These are phyloP conservation scores for Characodon lateralis DNA, from an alignment of 2,797 vertebrate species.

Conservation along the genomic window DNA sequence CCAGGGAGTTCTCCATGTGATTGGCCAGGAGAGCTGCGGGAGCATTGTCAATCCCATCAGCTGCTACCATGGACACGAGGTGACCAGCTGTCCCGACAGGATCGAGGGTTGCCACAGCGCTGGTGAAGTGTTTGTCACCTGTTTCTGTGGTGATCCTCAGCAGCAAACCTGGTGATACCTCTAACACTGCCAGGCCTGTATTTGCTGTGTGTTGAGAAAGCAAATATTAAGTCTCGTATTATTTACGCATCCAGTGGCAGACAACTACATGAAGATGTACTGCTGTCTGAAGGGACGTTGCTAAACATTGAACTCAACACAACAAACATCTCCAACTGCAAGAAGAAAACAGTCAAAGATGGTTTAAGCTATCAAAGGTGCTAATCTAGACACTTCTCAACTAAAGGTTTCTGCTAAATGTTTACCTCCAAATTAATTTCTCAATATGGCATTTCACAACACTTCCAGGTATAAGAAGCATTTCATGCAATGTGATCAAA, in stretches of 20 bases:
- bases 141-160: constrained; percentile 79
- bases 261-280: too few relatives aligned
- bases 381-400: too few relatives aligned
- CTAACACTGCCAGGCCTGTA: constrained; percentile 77
- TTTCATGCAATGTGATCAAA: too few relatives aligned
- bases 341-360: too few relatives aligned
- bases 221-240: background rate
- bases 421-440: too few relatives aligned
- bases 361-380: too few relatives aligned
- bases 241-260: background rate
- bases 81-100: constrained; percentile 78
- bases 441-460: too few relatives aligned
- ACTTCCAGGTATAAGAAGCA: too few relatives aligned
- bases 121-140: constrained; percentile 74
- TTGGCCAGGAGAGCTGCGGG: constrained; percentile 83
- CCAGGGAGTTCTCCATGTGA: constrained; percentile 81
- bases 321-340: too few relatives aligned
- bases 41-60: constrained; percentile 77
- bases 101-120: constrained; percentile 67
- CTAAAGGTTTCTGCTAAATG: too few relatives aligned
- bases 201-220: constrained; percentile 49
- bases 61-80: constrained; percentile 81
- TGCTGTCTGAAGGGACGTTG: too few relatives aligned
- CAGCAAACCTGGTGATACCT: constrained; percentile 76
- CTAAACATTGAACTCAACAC: too few relatives aligned